Evolutionary conservation across 2,797 vertebrate genomes (phyloP), one percentile per base, ranked within the genome.

Genomic region (Micrastur ruficollis): DNA sequence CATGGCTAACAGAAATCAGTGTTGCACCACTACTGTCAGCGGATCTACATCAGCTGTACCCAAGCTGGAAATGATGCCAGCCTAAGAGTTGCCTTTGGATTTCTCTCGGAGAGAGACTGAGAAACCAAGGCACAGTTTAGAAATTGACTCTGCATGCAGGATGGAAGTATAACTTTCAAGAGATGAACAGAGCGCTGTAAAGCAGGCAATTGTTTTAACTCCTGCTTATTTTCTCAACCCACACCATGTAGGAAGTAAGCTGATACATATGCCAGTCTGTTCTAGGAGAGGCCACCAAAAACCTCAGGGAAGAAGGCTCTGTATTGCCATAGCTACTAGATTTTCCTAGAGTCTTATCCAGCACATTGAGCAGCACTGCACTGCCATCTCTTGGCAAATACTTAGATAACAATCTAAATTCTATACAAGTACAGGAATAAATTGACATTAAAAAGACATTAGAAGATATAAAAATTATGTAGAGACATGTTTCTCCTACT

Each of bases 381-480:
- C 86, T 97, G 98, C 98, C 98, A 97, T 92, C 98, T 98, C 93
- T 86, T 42, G 97, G 97, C 81, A 50, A 36, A 16, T 14, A 5
- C 4, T 70, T 4, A 72, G 52, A 74, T 66, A 89, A 56, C 97
- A 84, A 8, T 1, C 27, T 5, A 22, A 67, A 11, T 55, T 76
- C 59, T 40, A 63, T 4, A 11, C 18, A 9, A 22, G 9, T 1
- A 38, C 12, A 32, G 16, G 10, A 71, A 88, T 7, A 71, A 63
- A 59, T 5, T 4, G 3, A 11, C 21, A 47, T 12, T 21, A 29
- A 36, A 67, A 21, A n/a, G 47, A 14, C 58, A 10, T 12, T 14
- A 58, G 18, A 66, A 72, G 23, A 83, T 27, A 7, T 1, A 56
- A 56, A 38, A 12, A 59, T 2, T 2, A 59, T 4, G 32, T 1